phyloP scores from a whole-genome alignment of 2,113 vertebrate species.

The Podarcis muralis region DNA sequence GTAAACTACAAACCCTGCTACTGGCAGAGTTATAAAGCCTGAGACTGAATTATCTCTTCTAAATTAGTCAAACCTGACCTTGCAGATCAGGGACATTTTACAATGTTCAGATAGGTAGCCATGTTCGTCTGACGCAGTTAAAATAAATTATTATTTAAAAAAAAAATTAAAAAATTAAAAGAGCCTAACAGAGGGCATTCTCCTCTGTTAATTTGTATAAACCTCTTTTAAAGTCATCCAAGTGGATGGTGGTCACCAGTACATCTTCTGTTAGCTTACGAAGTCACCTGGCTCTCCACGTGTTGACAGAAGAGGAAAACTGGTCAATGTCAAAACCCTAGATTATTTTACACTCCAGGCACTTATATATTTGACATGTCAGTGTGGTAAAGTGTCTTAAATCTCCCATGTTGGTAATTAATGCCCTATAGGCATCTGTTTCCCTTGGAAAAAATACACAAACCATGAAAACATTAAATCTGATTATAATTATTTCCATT shows the following conservation, averaged over 20 bases:
- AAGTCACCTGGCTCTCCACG: neutral
- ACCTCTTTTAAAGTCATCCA: too few species aligned
- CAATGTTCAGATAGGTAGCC: neutral
- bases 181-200: too few species aligned
- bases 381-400: constrained; percentile 29
- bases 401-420: constrained; percentile 58
- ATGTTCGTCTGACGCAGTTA: too few species aligned
- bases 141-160: too few species aligned
- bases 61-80: neutral
- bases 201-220: too few species aligned
- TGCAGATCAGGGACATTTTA: neutral
- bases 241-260: too few species aligned
- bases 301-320: neutral
- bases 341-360: neutral
- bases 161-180: too few species aligned
- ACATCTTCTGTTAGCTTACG: neutral
- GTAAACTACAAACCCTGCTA: neutral
- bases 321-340: neutral
- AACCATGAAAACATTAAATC: constrained; percentile 68
- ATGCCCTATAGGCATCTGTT: constrained; percentile 63
- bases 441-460: constrained; percentile 51
- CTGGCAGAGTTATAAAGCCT: neutral
- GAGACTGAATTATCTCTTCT: neutral
- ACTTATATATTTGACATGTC: constrained; percentile 9
- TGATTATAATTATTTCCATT: constrained; percentile 78